Conservation (phyloP, 2,113 vertebrate genomes). For the Sinocyclocheilus anshuiensis region DNA sequence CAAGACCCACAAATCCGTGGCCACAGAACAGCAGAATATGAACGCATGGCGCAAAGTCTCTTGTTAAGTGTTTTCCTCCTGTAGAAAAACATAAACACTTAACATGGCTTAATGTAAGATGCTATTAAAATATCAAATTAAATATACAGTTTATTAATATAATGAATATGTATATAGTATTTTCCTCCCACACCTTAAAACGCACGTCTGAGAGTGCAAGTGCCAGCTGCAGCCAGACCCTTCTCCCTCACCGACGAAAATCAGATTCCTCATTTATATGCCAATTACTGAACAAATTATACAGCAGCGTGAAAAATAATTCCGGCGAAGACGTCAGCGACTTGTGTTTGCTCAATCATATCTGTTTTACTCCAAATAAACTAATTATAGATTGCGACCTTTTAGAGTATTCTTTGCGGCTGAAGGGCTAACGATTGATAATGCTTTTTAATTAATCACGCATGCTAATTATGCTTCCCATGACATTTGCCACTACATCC, state of each 20-base stretch:
- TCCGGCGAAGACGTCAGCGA: constrained; percentile 44
- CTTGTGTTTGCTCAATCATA: constrained; percentile 50
- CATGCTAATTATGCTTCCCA: constrained; percentile 55
- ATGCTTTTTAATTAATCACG: constrained; percentile 57
- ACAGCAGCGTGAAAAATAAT: constrained; percentile 28
- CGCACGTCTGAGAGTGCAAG: too few species aligned
- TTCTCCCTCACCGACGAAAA: constrained; percentile 11
- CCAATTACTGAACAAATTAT: constrained; percentile 59
- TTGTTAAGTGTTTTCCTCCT: too few species aligned
- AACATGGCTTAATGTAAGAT: too few species aligned
- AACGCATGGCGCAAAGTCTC: too few species aligned
- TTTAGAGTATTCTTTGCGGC: constrained; percentile 46
- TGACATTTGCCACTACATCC: constrained; percentile 51
- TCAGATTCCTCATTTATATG: constrained; percentile 57
- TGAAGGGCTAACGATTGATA: constrained; percentile 38
- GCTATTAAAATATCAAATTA: too few species aligned
- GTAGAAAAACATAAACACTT: too few species aligned
- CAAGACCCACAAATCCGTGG: too few species aligned
- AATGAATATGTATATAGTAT: too few species aligned
- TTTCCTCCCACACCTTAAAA: too few species aligned
- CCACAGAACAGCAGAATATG: too few species aligned
- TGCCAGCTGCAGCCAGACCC: too few species aligned
- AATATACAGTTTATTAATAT: too few species aligned
- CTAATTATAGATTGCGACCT: constrained; percentile 63
- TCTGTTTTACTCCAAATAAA: constrained; percentile 60